Evolutionary conservation across 2,888 invertebrate species (phyloP).

Genomic region (Byasa hedistus): DNA sequence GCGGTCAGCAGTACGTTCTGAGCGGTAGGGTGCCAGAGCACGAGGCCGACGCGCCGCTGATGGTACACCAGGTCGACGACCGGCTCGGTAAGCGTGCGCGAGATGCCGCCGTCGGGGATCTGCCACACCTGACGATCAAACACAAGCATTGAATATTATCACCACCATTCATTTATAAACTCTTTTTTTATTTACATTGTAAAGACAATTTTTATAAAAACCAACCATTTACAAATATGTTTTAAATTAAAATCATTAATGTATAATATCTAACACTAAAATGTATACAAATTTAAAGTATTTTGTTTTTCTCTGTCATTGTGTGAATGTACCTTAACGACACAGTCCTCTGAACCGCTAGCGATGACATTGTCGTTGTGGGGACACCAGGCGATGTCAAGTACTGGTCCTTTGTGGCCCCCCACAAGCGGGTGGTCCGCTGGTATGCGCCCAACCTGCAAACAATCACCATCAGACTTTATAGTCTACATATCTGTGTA

Average conservation of each 20-base stretch:
- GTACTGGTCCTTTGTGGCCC: slow-evolving; percentile 97
- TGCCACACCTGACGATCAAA: slow-evolving; percentile 86
- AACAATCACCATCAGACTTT: background rate
- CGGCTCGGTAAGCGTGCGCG: slow-evolving; percentile 94
- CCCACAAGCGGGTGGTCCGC: slow-evolving; percentile 97
- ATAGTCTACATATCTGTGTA: too few species aligned
- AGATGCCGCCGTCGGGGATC: slow-evolving; percentile 94
- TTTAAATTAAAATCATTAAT: too few species aligned
- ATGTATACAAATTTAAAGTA: too few species aligned
- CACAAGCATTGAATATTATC: background rate
- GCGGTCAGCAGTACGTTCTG: slow-evolving; percentile 96
- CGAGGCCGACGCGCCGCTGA: slow-evolving; percentile 94
- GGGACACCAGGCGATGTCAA: slow-evolving; percentile 99
- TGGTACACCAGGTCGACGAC: slow-evolving; percentile 96
- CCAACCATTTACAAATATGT: too few species aligned
- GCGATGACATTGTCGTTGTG: slow-evolving; percentile 99
- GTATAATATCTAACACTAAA: too few species aligned
- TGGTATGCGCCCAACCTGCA: slow-evolving; percentile 94
- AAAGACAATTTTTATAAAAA: too few species aligned
- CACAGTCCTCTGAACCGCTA: slow-evolving; percentile 97
- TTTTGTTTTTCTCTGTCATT: too few species aligned
- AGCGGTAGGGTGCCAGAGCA: slow-evolving; percentile 98
- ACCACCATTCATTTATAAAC: too few species aligned
- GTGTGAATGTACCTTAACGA: slow-evolving; percentile 84
- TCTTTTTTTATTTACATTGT: too few species aligned